Evolutionary conservation across 2,797 vertebrate species (phyloP), one percentile per base, ranked within the genome.

Genomic region (Scomberomorus guttatus): DNA sequence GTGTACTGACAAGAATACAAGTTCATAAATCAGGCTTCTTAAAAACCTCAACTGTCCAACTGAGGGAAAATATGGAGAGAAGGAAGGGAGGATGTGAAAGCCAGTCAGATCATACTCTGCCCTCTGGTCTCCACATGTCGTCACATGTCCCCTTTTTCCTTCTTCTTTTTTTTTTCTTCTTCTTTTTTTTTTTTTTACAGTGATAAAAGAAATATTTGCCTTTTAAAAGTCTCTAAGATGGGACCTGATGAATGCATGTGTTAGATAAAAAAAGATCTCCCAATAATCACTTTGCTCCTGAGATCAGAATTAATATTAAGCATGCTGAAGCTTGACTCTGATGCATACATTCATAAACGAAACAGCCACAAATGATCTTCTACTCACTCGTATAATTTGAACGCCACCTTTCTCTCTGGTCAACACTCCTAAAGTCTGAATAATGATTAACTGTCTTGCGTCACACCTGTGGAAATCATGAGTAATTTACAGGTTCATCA

Each of bases 281-380:
- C 76, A 48, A 77, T 74, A 65, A 85, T 51, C 60, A 63, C 76
- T 17, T 72, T 81, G 46, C 55, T 72, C 52, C 46, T 74, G 65
- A 79, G 75, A 83, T 73, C 87, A 87, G 72, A 72, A 73, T 84
- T 83, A 81, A 79, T 84, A 80, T 58, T 78, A 83, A 75, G 69
- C 88, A 90, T 83, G 93, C 93, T 90, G 86, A 92, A 92, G 83
- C 87, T 83, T 57, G 80, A 91, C 82, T 83, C 39, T 44, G 85
- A 71, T 69, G 69, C 69, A 57, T 56, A 52, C 20, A 66, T 72
- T 34, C 58, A 50, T 29, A 69, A 72, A 75, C 34, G 57, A 81
- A 37, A 9, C 66, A 56, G 77, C 68, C 63, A 46, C 69, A 63
- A 51, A 64, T 68, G 24, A 66, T 51, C 70, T 34, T 27, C 61